These are phyloP conservation scores for Campoletis raptor DNA, from an alignment of 2,888 invertebrate genomes.

Conservation along the genomic window DNA sequence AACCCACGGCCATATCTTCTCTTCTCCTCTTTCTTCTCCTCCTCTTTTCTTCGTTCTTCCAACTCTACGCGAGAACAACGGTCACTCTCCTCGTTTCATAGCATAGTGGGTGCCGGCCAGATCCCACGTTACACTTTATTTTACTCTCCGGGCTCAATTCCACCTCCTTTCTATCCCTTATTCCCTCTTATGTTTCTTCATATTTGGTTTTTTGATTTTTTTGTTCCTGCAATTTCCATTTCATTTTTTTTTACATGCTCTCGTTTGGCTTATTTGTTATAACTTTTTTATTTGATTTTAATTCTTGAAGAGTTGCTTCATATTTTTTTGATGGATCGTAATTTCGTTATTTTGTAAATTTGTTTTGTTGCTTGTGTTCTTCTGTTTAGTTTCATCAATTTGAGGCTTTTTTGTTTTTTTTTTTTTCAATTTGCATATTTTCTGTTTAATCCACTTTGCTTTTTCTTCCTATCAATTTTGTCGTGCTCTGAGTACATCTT, in stretches of 20 bases:
- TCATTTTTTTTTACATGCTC: not conserved
- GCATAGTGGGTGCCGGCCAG: conserved; percentile 70
- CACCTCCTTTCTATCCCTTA: conserved; percentile 27
- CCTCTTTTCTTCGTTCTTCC: conserved; percentile 22
- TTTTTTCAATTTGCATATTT: not conserved
- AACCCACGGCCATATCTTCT: conserved; percentile 64
- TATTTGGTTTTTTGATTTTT: not conserved
- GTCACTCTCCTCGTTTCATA: conserved; percentile 51
- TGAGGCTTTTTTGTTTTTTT: not conserved
- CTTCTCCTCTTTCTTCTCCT: conserved; percentile 52
- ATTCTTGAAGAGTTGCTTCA: not conserved
- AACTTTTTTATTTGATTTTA: not conserved
- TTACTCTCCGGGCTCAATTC: conserved; percentile 36
- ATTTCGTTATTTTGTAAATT: not conserved
- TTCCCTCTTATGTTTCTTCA: conserved; percentile 7
- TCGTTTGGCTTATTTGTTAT: not conserved
- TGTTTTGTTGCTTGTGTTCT: not conserved
- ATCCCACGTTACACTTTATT: conserved; percentile 81
- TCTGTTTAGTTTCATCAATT: too few species aligned
- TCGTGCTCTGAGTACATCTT: not conserved
- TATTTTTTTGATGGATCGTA: not conserved
- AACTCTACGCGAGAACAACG: conserved; percentile 57
- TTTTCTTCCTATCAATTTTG: not conserved
- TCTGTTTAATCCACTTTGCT: not conserved
- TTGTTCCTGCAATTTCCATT: not conserved